Conservation (phyloP, 2,113 vertebrate genomes). For the Gymnorhina tibicen region DNA sequence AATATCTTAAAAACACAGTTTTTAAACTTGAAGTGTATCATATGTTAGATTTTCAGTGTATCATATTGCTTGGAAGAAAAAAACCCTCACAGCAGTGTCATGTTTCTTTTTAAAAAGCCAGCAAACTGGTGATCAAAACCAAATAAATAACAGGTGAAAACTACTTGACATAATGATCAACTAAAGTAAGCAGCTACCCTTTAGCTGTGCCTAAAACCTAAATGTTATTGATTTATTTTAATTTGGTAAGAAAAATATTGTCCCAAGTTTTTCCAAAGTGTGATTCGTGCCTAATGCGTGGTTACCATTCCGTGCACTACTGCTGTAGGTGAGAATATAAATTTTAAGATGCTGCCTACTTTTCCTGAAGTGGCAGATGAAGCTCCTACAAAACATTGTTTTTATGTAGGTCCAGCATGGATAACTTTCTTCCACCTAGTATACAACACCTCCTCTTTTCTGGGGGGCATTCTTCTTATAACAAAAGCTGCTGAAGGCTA, state of each 20-base stretch:
- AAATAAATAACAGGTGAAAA: background rate
- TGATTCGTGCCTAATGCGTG: rapidly evolving
- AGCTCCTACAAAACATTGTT: background rate
- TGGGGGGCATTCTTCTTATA: background rate
- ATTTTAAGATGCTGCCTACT: background rate
- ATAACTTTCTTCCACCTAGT: background rate
- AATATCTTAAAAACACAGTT: constrained; percentile 27
- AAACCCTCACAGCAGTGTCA: background rate
- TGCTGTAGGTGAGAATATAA: background rate
- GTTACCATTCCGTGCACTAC: background rate
- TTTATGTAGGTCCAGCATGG: background rate
- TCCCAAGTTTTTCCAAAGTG: background rate
- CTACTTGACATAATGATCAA: background rate
- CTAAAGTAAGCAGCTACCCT: background rate
- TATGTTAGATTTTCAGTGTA: background rate
- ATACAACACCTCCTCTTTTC: background rate
- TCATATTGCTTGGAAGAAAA: background rate
- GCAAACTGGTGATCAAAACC: background rate
- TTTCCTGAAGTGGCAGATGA: background rate
- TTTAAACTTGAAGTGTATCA: background rate
- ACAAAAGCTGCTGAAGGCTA: background rate
- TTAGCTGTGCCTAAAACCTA: background rate
- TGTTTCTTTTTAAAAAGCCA: background rate
- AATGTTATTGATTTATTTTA: background rate
- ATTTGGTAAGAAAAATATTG: background rate